These are phyloP conservation scores for Equus quagga DNA, from an alignment of 2,113 vertebrate species.

Conservation along the genomic window DNA sequence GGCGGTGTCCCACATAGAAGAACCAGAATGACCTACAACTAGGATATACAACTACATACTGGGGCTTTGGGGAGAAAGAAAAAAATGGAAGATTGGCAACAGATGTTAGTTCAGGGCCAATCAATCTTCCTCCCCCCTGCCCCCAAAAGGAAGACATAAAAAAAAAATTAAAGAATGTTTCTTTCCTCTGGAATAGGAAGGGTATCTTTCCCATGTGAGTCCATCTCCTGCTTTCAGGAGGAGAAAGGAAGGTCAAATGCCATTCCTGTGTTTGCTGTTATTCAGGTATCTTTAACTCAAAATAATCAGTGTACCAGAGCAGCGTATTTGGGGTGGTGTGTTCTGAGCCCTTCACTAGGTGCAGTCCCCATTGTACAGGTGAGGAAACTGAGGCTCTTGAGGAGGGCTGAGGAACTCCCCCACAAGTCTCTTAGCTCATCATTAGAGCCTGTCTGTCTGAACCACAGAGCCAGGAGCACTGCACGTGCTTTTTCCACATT, in stretches of 20 bases:
- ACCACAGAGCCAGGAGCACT: background rate
- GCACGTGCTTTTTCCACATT: background rate
- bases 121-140: no score
- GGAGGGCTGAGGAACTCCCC: background rate
- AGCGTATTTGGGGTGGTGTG: background rate
- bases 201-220: background rate
- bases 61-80: no score
- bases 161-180: background rate
- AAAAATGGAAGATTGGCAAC: no score
- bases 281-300: background rate
- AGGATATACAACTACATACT: no score
- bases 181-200: background rate
- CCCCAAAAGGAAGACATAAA: no score
- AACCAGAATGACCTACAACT: no score
- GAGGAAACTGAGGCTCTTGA: background rate
- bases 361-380: background rate
- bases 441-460: background rate
- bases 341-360: background rate
- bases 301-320: background rate
- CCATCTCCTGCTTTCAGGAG: background rate
- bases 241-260: background rate
- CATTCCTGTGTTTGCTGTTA: background rate
- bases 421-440: background rate
- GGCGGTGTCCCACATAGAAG: no score
- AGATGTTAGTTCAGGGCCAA: no score